Base-by-base conservation (phyloP, 2,113 vertebrate genomes). In the Lepus europaeus region DNA sequence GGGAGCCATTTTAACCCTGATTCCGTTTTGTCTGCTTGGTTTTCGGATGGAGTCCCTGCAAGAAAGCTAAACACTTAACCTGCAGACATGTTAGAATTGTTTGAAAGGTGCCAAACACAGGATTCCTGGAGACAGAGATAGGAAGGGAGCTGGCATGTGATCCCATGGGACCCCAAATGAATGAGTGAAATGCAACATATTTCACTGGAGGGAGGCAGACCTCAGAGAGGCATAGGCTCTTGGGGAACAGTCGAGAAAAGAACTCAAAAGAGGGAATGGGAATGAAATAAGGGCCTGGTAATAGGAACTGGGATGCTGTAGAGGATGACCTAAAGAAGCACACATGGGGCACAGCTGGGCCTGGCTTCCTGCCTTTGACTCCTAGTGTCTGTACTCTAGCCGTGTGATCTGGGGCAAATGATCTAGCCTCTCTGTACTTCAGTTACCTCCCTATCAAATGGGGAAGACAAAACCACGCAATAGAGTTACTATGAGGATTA, bases 341-440 rank as follows among this genome's bases (percentile, higher is more conserved):
- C 1, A 3, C 20, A 12, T 9, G 3, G 10, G 4, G 12, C 56
- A 9, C 8, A 33, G 36, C 8, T 0, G 1, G 2, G 2, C n/a
- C 49, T 0, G 0, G 56, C 10, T 63, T 81, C 20, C 3, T 27
- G 36, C 13, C 10, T 31, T 59, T 19, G 9, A 53, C 23, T n/a
- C 56, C 23, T 6, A 39, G 12, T 25, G 29, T 23, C 22, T 13
- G 16, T 5, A 9, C 16, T 25, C 45, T 45, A 6, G 4, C 16
- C 11, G 5, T 4, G 2, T 80, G 83, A 80, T 23, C 33, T 68
- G 16, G 20, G 64, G 45, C 10, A 45, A 70, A 69, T 36, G 69
- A 16, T 27, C 31, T 27, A 19, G 53, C 19, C 0, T 8, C 16
- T 88, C 9, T 77, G 51, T 61, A 49, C 36, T 22, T 4, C 56